Evolutionary conservation across 2,888 invertebrate species (phyloP).

Genomic region (Caenorhabditis uteleia): DNA sequence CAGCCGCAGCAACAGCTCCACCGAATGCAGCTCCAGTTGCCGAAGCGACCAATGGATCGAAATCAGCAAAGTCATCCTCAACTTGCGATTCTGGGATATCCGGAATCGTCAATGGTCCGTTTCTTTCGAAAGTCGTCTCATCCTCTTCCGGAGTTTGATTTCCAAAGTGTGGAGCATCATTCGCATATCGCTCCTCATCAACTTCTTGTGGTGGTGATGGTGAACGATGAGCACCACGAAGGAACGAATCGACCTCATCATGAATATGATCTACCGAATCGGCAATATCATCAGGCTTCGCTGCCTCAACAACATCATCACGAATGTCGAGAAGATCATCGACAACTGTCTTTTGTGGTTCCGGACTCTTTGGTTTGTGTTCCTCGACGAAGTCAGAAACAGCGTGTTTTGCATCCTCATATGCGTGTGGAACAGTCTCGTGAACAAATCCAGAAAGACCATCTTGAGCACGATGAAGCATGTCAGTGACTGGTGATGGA

Average conservation of each 20-base stretch:
- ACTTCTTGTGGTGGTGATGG: conserved; percentile 29
- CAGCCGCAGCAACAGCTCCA: conserved; percentile 15
- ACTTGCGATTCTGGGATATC: conserved; percentile 32
- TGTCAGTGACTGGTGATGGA: not conserved
- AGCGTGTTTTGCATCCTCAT: not conserved
- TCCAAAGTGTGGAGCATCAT: conserved; percentile 46
- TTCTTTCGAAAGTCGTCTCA: conserved; percentile 40
- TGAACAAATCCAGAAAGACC: conserved; percentile 31
- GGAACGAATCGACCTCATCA: conserved; percentile 33
- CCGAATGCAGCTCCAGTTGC: conserved; percentile 18
- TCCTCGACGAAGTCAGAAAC: not conserved
- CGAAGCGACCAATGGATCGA: conserved; percentile 16
- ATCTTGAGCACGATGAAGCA: conserved; percentile 24
- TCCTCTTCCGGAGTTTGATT: conserved; percentile 50
- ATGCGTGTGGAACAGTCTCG: conserved; percentile 21
- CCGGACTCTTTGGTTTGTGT: conserved; percentile 17
- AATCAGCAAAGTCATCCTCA: conserved; percentile 9
- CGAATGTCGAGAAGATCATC: conserved; percentile 5
- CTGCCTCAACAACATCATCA: not conserved
- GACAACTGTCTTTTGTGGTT: conserved; percentile 5
- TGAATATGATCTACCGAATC: conserved; percentile 33
- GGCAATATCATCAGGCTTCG: conserved; percentile 20
- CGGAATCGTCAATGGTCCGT: conserved; percentile 61
- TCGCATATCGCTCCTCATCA: conserved; percentile 7
- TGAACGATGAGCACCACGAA: conserved; percentile 14